phyloP scores from a whole-genome alignment of 2,113 vertebrate genomes.

The Condylura cristata region DNA sequence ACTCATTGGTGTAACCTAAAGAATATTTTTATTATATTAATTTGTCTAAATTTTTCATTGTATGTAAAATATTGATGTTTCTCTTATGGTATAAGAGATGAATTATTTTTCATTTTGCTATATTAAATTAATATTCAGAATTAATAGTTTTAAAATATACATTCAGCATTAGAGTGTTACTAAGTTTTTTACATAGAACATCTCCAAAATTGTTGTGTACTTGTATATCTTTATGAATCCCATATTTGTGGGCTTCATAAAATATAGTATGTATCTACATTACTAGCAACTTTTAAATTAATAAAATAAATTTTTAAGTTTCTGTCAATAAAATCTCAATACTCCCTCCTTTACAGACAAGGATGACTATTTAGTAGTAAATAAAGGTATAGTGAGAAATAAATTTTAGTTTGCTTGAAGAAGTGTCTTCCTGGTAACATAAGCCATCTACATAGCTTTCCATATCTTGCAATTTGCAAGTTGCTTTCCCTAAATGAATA shows the following conservation, averaged over 20 bases:
- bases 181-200: background rate
- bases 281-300: background rate
- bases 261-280: background rate
- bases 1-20: background rate
- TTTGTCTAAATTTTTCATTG: background rate
- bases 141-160: background rate
- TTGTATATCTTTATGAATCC: background rate
- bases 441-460: background rate
- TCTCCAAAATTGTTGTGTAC: background rate
- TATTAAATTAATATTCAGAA: background rate
- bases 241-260: no score
- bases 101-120: background rate
- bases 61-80: background rate
- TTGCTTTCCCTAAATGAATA: background rate
- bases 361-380: background rate
- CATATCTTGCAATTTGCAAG: background rate
- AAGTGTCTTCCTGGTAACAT: background rate
- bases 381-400: background rate
- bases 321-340: background rate
- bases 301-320: background rate
- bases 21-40: background rate
- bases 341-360: background rate
- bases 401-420: background rate
- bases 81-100: background rate
- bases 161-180: background rate